These are phyloP conservation scores for Plebejus melissa DNA, from an alignment of 2,888 invertebrate genomes.

Conservation along the genomic window DNA sequence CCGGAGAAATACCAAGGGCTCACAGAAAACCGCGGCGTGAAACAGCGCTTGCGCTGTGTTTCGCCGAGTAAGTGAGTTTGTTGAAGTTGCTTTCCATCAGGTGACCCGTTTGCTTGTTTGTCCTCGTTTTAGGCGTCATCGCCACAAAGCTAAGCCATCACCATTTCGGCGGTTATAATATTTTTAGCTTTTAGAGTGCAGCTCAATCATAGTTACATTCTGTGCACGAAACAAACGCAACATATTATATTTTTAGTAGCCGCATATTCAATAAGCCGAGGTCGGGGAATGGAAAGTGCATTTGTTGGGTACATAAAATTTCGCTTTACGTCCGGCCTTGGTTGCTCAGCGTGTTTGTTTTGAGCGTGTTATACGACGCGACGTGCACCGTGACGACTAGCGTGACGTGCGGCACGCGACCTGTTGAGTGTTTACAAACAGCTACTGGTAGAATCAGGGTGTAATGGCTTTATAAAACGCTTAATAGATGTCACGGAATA, in stretches of 20 bases:
- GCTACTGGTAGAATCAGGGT: background rate
- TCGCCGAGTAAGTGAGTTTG: too few relatives aligned
- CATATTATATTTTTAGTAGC: background rate
- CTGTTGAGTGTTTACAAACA: conserved; percentile 32
- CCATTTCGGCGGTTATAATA: background rate
- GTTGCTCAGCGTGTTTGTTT: conserved; percentile 16
- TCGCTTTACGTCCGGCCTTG: conserved; percentile 4
- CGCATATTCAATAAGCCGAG: conserved; percentile 6
- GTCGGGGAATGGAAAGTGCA: background rate
- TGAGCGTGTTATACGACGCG: conserved; percentile 11
- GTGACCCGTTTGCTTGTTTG: too few relatives aligned
- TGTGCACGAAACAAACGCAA: background rate
- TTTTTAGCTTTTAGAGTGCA: background rate
- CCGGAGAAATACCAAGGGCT: too few relatives aligned
- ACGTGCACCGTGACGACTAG: conserved; percentile 13
- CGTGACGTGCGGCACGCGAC: conserved; percentile 33
- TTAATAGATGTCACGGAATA: background rate
- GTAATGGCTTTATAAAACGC: background rate
- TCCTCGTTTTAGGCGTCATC: too few relatives aligned
- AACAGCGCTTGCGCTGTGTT: too few relatives aligned
- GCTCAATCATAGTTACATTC: background rate
- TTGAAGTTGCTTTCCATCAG: too few relatives aligned
- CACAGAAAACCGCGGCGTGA: too few relatives aligned
- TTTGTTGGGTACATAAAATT: conserved; percentile 14
- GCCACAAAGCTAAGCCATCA: too few relatives aligned